phyloP scores from a whole-genome alignment of 2,113 vertebrate species.

The Hirundichthys speculiger region DNA sequence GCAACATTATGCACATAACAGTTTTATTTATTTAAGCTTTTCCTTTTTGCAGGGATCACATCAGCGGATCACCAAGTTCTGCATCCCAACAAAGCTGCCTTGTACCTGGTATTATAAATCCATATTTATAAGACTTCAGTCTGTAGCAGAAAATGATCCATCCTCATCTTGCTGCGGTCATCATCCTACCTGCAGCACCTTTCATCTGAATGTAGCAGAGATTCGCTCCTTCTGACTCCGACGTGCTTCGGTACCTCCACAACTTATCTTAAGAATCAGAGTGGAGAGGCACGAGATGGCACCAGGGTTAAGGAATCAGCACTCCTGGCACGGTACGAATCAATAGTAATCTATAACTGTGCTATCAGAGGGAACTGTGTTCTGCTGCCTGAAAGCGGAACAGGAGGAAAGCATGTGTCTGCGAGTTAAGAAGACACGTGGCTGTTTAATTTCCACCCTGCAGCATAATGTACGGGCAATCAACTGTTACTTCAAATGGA shows the following conservation, averaged over 20 bases:
- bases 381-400: constrained; percentile 2
- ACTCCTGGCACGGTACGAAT: constrained; percentile 22
- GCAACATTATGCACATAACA: too few relatives aligned
- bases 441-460: too few relatives aligned
- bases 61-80: too few relatives aligned
- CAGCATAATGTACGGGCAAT: too few relatives aligned
- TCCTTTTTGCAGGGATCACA: too few relatives aligned
- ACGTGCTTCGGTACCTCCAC: not conserved
- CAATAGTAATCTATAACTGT: constrained; percentile 25
- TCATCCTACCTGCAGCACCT: not conserved
- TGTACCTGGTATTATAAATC: too few relatives aligned
- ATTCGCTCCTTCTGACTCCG: constrained; percentile 16
- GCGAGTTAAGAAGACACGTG: not conserved
- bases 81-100: too few relatives aligned
- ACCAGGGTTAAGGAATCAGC: constrained; percentile 17
- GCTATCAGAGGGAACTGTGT: constrained; percentile 10
- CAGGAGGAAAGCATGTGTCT: constrained; percentile 1
- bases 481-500: not conserved
- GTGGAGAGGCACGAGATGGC: not conserved
- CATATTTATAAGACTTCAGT: too few relatives aligned
- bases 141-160: too few relatives aligned
- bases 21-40: too few relatives aligned
- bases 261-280: not conserved
- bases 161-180: not conserved
- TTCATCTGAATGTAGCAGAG: not conserved